Percentiles rank a stretch among this genome's conserved stretches.
phyloP scores from a whole-genome alignment of 2,797 vertebrate genomes.

The Neosilurus mollespiculum region DNA sequence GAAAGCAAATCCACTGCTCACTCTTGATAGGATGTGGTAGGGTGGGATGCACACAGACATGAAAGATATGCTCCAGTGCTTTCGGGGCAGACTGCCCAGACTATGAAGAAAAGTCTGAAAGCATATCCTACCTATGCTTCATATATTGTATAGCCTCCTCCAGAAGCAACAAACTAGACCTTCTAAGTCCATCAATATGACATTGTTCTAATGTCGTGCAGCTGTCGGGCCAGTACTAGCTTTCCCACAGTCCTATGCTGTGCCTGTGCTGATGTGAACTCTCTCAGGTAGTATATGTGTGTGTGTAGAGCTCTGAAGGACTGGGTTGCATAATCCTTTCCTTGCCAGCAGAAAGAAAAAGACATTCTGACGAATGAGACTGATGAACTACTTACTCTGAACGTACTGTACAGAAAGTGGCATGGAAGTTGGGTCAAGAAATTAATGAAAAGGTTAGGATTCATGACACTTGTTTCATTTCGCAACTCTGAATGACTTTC shows the following conservation, averaged over 20 bases:
- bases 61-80: constrained; percentile 45
- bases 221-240: constrained; percentile 34
- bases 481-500: background rate
- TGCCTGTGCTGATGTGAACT: constrained; percentile 46
- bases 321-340: constrained; percentile 69
- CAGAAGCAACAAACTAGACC: constrained; percentile 53
- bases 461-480: constrained; percentile 14
- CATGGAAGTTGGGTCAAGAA: constrained; percentile 24
- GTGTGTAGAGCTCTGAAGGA: constrained; percentile 40
- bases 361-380: constrained; percentile 59
- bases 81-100: constrained; percentile 43
- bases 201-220: constrained; percentile 41
- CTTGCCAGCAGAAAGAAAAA: constrained; percentile 63
- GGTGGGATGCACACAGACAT: constrained; percentile 48
- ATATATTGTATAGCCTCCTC: constrained; percentile 47
- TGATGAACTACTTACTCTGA: constrained; percentile 43
- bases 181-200: constrained; percentile 40
- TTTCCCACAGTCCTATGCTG: constrained; percentile 51
- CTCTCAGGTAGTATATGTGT: constrained; percentile 48
- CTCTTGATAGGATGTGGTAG: constrained; percentile 30
- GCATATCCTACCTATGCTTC: constrained; percentile 45
- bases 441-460: constrained; percentile 29
- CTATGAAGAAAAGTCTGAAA: constrained; percentile 41
- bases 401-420: constrained; percentile 36
- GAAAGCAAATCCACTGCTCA: constrained; percentile 30